Conservation (phyloP, 2,113 vertebrate species). For the Lepus timidus region DNA sequence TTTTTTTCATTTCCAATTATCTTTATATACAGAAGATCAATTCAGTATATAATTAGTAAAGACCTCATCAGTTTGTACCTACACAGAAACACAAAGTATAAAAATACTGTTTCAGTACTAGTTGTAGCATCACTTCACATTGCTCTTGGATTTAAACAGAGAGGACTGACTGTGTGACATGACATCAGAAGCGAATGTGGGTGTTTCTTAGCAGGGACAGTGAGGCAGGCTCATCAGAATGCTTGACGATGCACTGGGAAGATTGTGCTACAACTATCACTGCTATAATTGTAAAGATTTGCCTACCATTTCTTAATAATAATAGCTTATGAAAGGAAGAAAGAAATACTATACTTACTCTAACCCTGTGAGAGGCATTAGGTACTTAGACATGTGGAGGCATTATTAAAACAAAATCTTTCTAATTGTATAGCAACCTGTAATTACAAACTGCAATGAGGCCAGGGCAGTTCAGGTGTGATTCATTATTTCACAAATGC, state of each 20-base stretch:
- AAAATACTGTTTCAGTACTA: too few species aligned
- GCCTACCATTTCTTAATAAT: not conserved
- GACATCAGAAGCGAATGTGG: not conserved
- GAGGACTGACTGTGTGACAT: not conserved
- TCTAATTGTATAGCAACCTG: conserved; percentile 64
- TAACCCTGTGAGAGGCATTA: not conserved
- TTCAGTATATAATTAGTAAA: too few species aligned
- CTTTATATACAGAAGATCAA: too few species aligned
- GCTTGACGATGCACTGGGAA: fast-evolving
- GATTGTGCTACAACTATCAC: not conserved
- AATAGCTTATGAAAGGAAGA: conserved; percentile 37
- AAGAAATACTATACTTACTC: not conserved
- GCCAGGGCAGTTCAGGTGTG: not conserved
- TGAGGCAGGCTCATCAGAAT: not conserved
- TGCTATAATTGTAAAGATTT: not conserved
- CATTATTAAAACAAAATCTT: conserved; percentile 69
- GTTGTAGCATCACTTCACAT: too few species aligned
- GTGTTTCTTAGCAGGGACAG: not conserved
- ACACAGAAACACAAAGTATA: too few species aligned
- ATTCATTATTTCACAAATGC: conserved; percentile 59
- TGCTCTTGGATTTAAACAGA: conserved; percentile 36
- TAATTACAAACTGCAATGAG: conserved; percentile 52
- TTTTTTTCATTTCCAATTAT: too few species aligned
- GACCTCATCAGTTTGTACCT: too few species aligned
- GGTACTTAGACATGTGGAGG: not conserved